These are phyloP conservation scores for Thamnophis sirtalis DNA, from an alignment of 2,113 vertebrate species.

Conservation along the genomic window DNA sequence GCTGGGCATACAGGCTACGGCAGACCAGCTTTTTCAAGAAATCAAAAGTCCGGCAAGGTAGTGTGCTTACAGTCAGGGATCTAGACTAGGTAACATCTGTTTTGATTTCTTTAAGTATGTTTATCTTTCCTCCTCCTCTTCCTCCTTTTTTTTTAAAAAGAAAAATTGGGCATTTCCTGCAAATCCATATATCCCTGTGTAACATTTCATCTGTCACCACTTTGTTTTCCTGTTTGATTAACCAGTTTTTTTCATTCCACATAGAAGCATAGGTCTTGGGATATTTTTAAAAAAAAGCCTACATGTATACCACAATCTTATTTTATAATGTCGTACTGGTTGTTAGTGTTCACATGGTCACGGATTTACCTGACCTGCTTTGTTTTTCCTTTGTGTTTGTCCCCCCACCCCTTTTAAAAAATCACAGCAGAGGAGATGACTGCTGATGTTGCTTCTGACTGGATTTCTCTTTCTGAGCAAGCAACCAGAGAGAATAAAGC, in stretches of 20 bases:
- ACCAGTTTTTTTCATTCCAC: slow-evolving; percentile 60
- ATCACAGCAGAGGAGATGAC: slow-evolving; percentile 50
- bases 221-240: slow-evolving; percentile 56
- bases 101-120: slow-evolving; percentile 57
- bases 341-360: background rate
- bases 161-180: background rate
- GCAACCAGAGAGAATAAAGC: slow-evolving; percentile 45
- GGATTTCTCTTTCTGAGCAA: slow-evolving; percentile 44
- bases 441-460: slow-evolving; percentile 38
- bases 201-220: slow-evolving; percentile 37
- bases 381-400: background rate
- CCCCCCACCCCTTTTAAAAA: background rate
- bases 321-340: background rate
- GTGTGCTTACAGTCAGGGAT: slow-evolving; percentile 79
- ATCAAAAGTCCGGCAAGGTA: slow-evolving; percentile 91
- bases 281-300: slow-evolving; percentile 19
- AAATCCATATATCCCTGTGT: slow-evolving; percentile 28
- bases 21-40: slow-evolving; percentile 93
- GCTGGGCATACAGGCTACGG: slow-evolving; percentile 92
- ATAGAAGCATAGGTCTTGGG: slow-evolving; percentile 46
- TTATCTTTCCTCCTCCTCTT: slow-evolving; percentile 35
- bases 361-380: background rate
- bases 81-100: slow-evolving; percentile 73
- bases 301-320: background rate
- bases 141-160: slow-evolving; percentile 10